Evolutionary conservation across 2,113 vertebrate species (phyloP), one percentile per base, ranked within the genome.

Genomic region (Glaucidium brasilianum): DNA sequence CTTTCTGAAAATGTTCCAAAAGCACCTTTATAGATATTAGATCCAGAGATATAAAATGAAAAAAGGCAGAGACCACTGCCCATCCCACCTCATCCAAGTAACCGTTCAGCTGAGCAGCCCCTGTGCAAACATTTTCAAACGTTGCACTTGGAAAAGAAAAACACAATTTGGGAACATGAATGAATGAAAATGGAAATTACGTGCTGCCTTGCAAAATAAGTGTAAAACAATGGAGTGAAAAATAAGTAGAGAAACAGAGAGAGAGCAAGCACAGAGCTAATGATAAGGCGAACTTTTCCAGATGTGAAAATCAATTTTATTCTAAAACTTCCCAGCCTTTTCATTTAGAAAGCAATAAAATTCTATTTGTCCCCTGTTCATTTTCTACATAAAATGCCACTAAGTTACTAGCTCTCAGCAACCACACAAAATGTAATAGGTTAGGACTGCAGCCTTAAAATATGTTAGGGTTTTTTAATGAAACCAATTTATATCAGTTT

Each of bases 401-500:
- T 92, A 88, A 95, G 80, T 82, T 55, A 49, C 85, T 95, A 58
- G 95, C 94, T 97, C 94, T 95, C 79, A 0, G 93, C 94, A 94
- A 69, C 85, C 62, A 94, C 95, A 85, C 43, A 56, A 84, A 96
- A 88, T 4, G 4, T 95, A 98, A 98, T 97, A 95, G 96, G 93
- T 95, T 97, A 92, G 91, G 95, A 97, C 84, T 89, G 90, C 77
- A 75, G 91, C 93, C 92, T 95, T 97, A 96, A 96, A 97, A 97
- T 96, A 96, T 88, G 90, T 96, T 89, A 94, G 93, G 75, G 80
- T 64, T 97, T 97, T 96, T 97, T 97, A 98, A 97, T 97, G 97
- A 97, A 97, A 97, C 93, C 97, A 95, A 97, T 97, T 97, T 97
- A 95, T 96, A 96, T 97, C 93, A 84, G 94, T 98, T 98, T 97